A percentile compares a stretch with the other conserved stretches of the same genome.
phyloP scores from a whole-genome alignment of 2,888 invertebrate species.

The Ecliptopera silaceata region DNA sequence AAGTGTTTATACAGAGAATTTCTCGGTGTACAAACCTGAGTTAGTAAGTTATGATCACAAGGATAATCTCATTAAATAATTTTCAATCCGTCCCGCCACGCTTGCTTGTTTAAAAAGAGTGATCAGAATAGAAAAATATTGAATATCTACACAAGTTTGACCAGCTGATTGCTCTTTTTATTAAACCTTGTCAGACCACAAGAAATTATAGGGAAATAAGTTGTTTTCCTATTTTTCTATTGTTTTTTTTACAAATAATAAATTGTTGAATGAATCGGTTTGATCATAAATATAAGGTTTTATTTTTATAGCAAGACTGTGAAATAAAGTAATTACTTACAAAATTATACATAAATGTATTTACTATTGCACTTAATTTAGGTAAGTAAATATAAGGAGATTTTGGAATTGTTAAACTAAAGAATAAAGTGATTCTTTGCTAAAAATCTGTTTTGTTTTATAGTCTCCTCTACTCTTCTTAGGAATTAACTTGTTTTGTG shows the following conservation, averaged over 20 bases:
- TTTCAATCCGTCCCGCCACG: no score
- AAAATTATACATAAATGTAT: conserved; percentile 40
- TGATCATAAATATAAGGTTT: conserved; percentile 42
- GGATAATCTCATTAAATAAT: no score
- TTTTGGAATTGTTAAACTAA: conserved; percentile 45
- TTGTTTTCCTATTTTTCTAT: background rate
- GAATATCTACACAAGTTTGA: no score
- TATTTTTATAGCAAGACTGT: conserved; percentile 64
- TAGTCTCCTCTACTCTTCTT: background rate
- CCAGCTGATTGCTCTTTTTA: no score
- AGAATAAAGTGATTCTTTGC: conserved; percentile 40
- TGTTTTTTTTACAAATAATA: conserved; percentile 11
- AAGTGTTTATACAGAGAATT: no score
- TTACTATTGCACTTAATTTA: conserved; percentile 50
- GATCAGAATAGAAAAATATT: no score
- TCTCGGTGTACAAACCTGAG: no score
- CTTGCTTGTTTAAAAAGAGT: no score
- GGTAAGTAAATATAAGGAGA: conserved; percentile 34
- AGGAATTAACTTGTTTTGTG: no score
- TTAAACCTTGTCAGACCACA: background rate
- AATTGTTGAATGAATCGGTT: conserved; percentile 17
- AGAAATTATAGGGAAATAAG: background rate
- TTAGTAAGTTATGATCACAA: no score
- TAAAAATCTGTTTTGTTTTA: background rate
- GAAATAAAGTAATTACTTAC: conserved; percentile 54